phyloP scores from a whole-genome alignment of 2,797 vertebrate species.

The Cygnus olor region DNA sequence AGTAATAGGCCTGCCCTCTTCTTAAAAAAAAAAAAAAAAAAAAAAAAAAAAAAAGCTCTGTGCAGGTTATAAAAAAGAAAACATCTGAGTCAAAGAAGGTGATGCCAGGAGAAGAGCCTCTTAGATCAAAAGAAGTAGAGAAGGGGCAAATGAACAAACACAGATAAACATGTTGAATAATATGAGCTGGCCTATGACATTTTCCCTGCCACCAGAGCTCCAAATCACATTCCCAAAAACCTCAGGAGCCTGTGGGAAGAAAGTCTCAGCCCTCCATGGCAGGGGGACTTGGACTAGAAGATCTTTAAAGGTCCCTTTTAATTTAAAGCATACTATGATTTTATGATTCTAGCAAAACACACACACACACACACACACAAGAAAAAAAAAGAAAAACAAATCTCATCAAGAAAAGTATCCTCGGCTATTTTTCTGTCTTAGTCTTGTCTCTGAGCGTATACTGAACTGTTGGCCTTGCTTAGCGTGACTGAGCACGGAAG shows the following conservation, averaged over 20 bases:
- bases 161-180: not conserved
- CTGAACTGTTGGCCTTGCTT: not conserved
- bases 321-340: not conserved
- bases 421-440: not conserved
- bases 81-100: not conserved
- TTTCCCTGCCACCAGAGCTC: not conserved
- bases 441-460: not conserved
- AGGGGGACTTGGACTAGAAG: not conserved
- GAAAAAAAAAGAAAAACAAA: too few species aligned
- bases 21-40: too few species aligned
- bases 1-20: not conserved
- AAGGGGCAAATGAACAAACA: accelerated
- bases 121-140: not conserved
- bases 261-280: not conserved
- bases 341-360: too few species aligned
- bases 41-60: not conserved
- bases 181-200: not conserved
- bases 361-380: too few species aligned
- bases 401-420: not conserved
- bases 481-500: not conserved
- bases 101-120: not conserved
- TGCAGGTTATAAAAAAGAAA: not conserved
- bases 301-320: not conserved
- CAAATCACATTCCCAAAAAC: not conserved
- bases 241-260: not conserved